Percentiles rank a stretch among this genome's conserved stretches.
Evolutionary conservation across 2,888 invertebrate species (phyloP).

Genomic region (Drosophila imparisetae): DNA sequence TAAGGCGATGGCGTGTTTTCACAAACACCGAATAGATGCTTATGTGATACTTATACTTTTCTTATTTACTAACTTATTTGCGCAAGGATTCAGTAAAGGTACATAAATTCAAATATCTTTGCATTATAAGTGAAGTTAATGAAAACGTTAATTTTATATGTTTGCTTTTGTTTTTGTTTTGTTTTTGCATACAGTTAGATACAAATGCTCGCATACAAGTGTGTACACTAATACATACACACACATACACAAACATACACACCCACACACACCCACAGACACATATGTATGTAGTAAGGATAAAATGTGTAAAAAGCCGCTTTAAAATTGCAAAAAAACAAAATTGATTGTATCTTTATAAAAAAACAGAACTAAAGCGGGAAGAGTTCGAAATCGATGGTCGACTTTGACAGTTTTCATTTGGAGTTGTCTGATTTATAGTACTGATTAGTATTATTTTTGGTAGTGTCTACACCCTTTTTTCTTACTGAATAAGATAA

Average conservation of each 20-base stretch:
- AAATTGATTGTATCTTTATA: not conserved
- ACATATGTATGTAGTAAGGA: conserved; percentile 6
- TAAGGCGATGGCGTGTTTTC: conserved; percentile 60
- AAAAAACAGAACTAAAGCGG: not conserved
- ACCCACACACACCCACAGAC: conserved; percentile 5
- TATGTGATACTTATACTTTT: conserved; percentile 59
- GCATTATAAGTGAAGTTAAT: not conserved
- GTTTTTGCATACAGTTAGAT: conserved; percentile 31
- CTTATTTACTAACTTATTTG: conserved; percentile 57
- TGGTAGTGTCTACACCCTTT: conserved; percentile 10
- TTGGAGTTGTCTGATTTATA: not conserved
- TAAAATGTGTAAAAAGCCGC: conserved; percentile 19
- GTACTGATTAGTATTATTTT: not conserved
- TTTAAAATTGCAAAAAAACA: not conserved
- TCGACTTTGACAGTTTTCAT: not conserved
- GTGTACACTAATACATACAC: conserved; percentile 21
- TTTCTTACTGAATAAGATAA: conserved; percentile 3
- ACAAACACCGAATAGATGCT: conserved; percentile 50
- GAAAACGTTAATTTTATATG: not conserved
- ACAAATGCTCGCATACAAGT: conserved; percentile 31
- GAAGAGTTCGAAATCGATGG: not conserved
- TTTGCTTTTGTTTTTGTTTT: conserved; percentile 26
- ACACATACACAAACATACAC: not conserved
- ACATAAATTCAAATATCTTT: conserved; percentile 16
- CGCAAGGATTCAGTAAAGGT: conserved; percentile 57